A percentile compares a stretch with the other conserved stretches of the same genome.
Evolutionary conservation across 2,113 vertebrate genomes (phyloP).

Genomic region (Melanerpes formicivorus): DNA sequence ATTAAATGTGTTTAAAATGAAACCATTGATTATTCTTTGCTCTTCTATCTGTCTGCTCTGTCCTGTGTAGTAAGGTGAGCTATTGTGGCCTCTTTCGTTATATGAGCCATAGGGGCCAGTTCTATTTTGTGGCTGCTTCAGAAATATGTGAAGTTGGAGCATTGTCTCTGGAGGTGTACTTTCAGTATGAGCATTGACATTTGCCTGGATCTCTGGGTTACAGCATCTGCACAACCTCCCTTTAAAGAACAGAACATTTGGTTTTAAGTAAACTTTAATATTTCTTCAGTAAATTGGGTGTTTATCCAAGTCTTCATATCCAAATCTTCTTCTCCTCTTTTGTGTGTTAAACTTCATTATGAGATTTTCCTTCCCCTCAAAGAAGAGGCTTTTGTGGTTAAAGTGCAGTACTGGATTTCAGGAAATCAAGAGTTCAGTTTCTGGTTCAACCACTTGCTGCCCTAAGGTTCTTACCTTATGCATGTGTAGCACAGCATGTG

Average conservation of each 20-base stretch:
- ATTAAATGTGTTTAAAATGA: not conserved
- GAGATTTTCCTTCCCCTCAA: slow-evolving; percentile 8
- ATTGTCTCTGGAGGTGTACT: not conserved
- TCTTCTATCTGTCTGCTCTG: not conserved
- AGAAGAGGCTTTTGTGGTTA: slow-evolving; percentile 44
- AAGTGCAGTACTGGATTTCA: slow-evolving; percentile 36
- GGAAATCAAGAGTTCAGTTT: slow-evolving; percentile 57
- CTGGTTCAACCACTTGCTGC: slow-evolving; percentile 21
- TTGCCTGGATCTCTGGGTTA: not conserved
- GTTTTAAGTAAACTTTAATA: not conserved
- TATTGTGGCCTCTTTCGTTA: not conserved
- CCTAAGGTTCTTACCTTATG: not conserved
- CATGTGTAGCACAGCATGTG: not conserved
- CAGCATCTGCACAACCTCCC: not conserved
- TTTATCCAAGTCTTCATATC: not conserved
- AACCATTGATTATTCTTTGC: not conserved
- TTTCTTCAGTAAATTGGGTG: not conserved
- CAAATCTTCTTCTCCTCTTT: slow-evolving; percentile 5
- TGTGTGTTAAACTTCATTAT: not conserved
- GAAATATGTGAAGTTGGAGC: not conserved
- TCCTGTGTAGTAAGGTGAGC: not conserved
- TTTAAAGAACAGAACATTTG: not conserved
- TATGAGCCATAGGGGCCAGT: not conserved
- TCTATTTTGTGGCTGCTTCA: not conserved
- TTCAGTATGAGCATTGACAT: not conserved